Base-by-base conservation (phyloP, 2,888 invertebrate species). In the Drosophila differens region DNA sequence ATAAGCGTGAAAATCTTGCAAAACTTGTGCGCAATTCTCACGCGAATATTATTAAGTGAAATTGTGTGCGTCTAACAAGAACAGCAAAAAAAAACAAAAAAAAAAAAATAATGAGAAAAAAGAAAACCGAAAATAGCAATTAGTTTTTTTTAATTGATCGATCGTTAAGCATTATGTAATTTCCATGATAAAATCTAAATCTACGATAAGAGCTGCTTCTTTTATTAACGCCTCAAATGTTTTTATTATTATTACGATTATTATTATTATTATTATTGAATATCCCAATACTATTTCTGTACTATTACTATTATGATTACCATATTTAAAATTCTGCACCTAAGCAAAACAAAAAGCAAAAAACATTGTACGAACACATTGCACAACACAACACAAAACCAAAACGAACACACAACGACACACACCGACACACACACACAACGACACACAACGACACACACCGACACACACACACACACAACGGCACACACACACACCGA, bases 1-100 rank as follows among this genome's bases (percentile, higher is more conserved):
- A 30, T 32, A 52, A 41, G 28, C 16, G 47, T 39, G 37, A 54
- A 63, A n/a, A 51, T 32, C 47, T 22, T 30, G 53, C 33, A 58
- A n/a, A 47, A 76, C 39, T 35, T 25, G 54, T 53, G 78, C 83
- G 72, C 76, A 73, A 67, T 66, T 61, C 47, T 74, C 80, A 85
- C 74, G 84, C 74, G 69, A 86, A 79, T 86, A 89, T 83, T 74
- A 85, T 75, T 77, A 79, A 89, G 87, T 86, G 81, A 76, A 71
- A 71, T 74, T 85, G 74, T 85, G 74, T 63, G 82, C 65, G 70
- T 30, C 47, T 44, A 44, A 58, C 39, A n/a, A 68, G 44, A 12
- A 28, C 3, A 39, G 16, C 47, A 25, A 16, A 58, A 61, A 59
- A 49, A 63, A 16, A 35, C n/a, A 60, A 0, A 64, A 44, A 6